These are phyloP conservation scores for Scaeva pyrastri DNA, from an alignment of 2,888 invertebrate species.

Conservation along the genomic window DNA sequence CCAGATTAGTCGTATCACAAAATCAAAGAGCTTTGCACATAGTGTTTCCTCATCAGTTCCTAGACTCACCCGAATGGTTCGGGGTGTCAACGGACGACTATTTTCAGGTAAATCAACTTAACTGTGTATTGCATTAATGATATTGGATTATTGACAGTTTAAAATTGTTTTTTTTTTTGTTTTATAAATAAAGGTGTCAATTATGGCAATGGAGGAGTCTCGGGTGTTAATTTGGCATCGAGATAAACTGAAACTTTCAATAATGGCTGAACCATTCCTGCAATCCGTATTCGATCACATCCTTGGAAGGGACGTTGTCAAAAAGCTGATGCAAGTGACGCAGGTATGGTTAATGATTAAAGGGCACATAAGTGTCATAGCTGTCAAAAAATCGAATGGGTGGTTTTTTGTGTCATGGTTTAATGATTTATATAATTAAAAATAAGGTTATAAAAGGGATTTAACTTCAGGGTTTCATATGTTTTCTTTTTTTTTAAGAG, in stretches of 20 bases:
- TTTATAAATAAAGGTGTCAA: slow-evolving; percentile 88
- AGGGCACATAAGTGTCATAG: not conserved
- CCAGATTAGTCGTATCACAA: slow-evolving; percentile 92
- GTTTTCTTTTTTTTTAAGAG: too few species aligned
- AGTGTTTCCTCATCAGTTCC: slow-evolving; percentile 94
- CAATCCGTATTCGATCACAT: slow-evolving; percentile 95
- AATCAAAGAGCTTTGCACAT: slow-evolving; percentile 93
- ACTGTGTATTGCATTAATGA: not conserved
- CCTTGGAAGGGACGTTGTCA: slow-evolving; percentile 92
- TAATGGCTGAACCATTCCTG: slow-evolving; percentile 92
- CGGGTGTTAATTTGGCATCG: slow-evolving; percentile 93
- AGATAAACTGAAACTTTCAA: slow-evolving; percentile 93
- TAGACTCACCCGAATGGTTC: slow-evolving; percentile 96
- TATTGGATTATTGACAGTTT: not conserved
- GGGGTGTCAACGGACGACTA: slow-evolving; percentile 94
- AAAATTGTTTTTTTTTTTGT: not conserved
- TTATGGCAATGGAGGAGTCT: slow-evolving; percentile 94
- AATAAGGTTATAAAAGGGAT: too few species aligned
- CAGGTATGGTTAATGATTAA: slow-evolving; percentile 79
- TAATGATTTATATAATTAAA: too few species aligned
- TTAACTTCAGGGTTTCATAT: too few species aligned
- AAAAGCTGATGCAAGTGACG: slow-evolving; percentile 93
- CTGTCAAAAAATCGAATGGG: too few species aligned
- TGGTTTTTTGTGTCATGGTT: too few species aligned
- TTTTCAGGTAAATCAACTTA: slow-evolving; percentile 88